Percentiles rank a stretch among this genome's conserved stretches.
These are phyloP conservation scores for Caenorhabditis tropicalis DNA, from an alignment of 1,140 invertebrate species.

Conservation along the genomic window DNA sequence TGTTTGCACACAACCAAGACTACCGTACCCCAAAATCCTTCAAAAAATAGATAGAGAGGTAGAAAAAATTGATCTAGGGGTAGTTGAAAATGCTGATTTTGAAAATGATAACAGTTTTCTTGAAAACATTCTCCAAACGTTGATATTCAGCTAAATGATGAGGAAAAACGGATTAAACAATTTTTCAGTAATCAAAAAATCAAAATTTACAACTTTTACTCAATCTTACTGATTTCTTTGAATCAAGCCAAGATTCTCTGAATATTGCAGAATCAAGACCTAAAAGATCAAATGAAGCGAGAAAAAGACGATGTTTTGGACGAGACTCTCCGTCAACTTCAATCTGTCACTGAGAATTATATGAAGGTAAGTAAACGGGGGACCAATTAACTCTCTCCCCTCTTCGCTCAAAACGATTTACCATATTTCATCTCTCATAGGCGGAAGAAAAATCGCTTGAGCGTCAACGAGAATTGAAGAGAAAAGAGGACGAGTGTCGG, in stretches of 20 bases:
- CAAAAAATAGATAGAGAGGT: no score
- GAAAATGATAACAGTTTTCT: no score
- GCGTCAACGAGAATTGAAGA: conserved; percentile 1
- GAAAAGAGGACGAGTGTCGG: conserved; percentile 32
- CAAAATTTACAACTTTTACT: not conserved
- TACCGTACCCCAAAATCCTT: no score
- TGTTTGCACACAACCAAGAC: no score
- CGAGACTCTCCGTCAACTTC: conserved; percentile 30
- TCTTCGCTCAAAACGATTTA: not conserved
- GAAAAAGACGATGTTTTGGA: conserved; percentile 48
- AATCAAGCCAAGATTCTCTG: no score
- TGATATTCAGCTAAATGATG: no score
- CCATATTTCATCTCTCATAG: conserved; percentile 5
- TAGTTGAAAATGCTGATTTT: no score
- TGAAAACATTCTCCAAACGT: no score
- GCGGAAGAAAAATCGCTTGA: conserved; percentile 31
- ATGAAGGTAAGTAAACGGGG: conserved; percentile 38
- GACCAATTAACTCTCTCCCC: not conserved
- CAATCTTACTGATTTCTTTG: not conserved
- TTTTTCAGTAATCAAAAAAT: no score
- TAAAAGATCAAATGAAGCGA: conserved; percentile 38
- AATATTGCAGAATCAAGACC: conserved; percentile 7
- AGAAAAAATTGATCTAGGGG: no score
- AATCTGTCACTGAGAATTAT: conserved; percentile 36
- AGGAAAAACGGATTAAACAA: no score